Evolutionary conservation across 2,797 vertebrate genomes (phyloP), one percentile per base, ranked within the genome.

Genomic region (Pogoniulus pusillus): DNA sequence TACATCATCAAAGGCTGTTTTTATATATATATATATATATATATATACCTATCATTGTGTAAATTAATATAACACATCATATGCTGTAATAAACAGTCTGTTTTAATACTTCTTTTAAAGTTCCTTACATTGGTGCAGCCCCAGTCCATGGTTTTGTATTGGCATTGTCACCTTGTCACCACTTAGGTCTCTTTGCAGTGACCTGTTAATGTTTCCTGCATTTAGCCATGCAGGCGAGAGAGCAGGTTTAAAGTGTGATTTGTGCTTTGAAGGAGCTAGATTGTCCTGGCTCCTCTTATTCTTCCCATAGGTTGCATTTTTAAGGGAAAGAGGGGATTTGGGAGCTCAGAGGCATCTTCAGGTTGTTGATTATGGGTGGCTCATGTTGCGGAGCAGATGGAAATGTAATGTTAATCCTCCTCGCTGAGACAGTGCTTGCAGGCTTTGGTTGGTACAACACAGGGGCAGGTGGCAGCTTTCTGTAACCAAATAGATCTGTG

Each of bases 41-140:
- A 95, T 97, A 95, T 96, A 96, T 97, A 94, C 97, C 95, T 97
- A 95, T 97, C 96, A 96, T 97, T 96, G 96, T 98, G 97, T 98
- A 98, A 98, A 98, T 98, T 98, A 98, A 98, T 98, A 98, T 97
- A 98, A 97, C 96, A 94, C 96, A 95, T 97, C 97, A 97, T 97
- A 98, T 95, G 94, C 96, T 97, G 96, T 98, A 98, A 97, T 98
- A 98, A 98, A 98, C 95, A 80, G 92, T 97, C 96, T 97, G 96
- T 97, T 97, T 97, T 97, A 97, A 96, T 97, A 96, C 95, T 95
- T 97, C 27, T 96, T 95, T 66, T 78, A 93, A 93, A 95, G 93
- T 96, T 96, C 96, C 72, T 96, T 95, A 94, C 70, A 0, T 96
- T 91, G 87, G 62, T 95, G 85, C 95, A 96, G 93, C 96, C 82